Base-by-base conservation (phyloP, 2,797 vertebrate species). In the Okamejei kenojei region DNA sequence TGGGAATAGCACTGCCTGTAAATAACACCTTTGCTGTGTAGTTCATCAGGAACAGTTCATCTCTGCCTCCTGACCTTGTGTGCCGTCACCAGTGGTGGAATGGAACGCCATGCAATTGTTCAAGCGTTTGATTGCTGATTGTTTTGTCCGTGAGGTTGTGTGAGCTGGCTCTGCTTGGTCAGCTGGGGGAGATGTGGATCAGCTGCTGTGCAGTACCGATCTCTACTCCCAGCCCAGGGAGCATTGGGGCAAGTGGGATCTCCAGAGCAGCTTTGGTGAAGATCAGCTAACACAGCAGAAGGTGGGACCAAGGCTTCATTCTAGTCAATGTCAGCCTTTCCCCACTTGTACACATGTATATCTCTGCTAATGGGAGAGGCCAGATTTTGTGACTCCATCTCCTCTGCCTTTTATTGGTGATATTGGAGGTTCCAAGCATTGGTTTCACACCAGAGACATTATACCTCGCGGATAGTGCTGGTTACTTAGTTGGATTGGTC, bases 401-500 rank as follows among this genome's bases (percentile, higher is more conserved):
- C 84, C n/a, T 86, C 10, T 88, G 84, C 84, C 84, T 61, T 68
- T 21, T 23, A 68, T 21, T 88, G 84, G 17, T 68, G n/a, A 21
- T 68, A 61, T 35, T 35, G 61, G 63, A 88, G n/a, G 61, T 45
- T 92, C 23, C 9, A 11, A 54, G 21, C 68, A 15, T 92, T 54
- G 26, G 68, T 91, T 54, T 91, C 35, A 45, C 35, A 54, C 71
- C 35, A 17, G 71, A 68, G 71, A 76, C 26, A n/a, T 29, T 17
- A 76, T 92, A 58, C 26, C 90, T 92, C 38, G 15, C 38, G 21
- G 38, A 76, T 92, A 29, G 90, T 74, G 71, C 38, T 92, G 71
- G 90, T 76, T 74, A 74, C 38, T 74, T 35, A 38, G 71, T 74
- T 86, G 84, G n/a, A 68, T 35, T 88, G 68, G 90, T 92, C 71